A percentile compares a stretch with the other conserved stretches of the same genome.
These are phyloP conservation scores for Sussaba pulchella DNA, from an alignment of 2,888 invertebrate species.

Conservation along the genomic window DNA sequence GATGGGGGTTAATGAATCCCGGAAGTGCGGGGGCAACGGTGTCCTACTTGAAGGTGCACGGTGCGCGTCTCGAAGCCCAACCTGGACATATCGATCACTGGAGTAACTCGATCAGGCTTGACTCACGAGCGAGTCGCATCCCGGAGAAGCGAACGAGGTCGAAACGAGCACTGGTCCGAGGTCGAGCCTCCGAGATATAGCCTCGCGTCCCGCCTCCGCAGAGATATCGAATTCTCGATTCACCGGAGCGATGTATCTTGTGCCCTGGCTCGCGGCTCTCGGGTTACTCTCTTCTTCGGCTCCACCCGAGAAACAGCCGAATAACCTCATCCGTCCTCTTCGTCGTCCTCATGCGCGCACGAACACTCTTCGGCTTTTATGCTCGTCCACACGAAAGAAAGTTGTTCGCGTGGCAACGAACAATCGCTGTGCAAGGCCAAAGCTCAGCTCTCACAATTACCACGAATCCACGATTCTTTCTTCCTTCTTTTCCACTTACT, in stretches of 20 bases:
- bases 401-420: conserved; percentile 52
- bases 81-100: conserved; percentile 69
- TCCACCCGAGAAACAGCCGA: conserved; percentile 50
- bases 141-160: conserved; percentile 55
- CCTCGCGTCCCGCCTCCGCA: conserved; percentile 58
- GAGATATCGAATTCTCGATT: conserved; percentile 68
- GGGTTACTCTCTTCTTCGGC: conserved; percentile 55
- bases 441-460: conserved; percentile 54
- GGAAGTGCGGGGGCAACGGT: conserved; percentile 45
- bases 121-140: conserved; percentile 65
- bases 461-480: conserved; percentile 22
- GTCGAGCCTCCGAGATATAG: conserved; percentile 51
- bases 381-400: conserved; percentile 35
- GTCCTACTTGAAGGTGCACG: conserved; percentile 55
- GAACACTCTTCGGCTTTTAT: conserved; percentile 34
- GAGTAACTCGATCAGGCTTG: conserved; percentile 72
- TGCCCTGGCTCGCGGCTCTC: conserved; percentile 60
- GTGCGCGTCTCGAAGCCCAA: conserved; percentile 68
- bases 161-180: conserved; percentile 52
- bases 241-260: conserved; percentile 63
- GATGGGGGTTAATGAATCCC: conserved; percentile 31
- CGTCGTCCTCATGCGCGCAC: conserved; percentile 43
- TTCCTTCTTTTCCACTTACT: neutral
- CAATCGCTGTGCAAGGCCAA: conserved; percentile 47
- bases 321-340: conserved; percentile 50